These are phyloP conservation scores for Conus betulinus DNA, from an alignment of 1,140 invertebrate genomes.

Conservation along the genomic window DNA sequence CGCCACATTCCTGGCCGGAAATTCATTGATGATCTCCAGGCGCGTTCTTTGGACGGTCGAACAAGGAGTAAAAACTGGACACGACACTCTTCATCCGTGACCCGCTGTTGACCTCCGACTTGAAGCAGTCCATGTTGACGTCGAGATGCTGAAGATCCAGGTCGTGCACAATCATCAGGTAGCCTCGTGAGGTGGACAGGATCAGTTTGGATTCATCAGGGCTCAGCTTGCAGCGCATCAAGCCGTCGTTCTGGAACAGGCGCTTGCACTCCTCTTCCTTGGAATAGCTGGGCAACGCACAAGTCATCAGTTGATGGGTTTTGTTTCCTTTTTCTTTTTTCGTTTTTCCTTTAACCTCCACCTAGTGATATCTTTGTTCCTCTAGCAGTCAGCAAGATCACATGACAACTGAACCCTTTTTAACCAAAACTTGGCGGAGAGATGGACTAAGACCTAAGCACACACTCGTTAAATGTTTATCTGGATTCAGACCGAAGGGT, in stretches of 20 bases:
- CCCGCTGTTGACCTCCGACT: slow-evolving; percentile 83
- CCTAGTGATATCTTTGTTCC: too few relatives aligned
- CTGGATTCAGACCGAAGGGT: too few relatives aligned
- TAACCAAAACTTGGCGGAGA: too few relatives aligned
- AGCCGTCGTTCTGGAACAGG: slow-evolving; percentile 87
- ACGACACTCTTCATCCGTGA: slow-evolving; percentile 23
- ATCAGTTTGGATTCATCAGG: slow-evolving; percentile 91
- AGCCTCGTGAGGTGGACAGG: slow-evolving; percentile 91
- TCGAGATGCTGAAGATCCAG: slow-evolving; percentile 87
- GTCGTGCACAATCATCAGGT: slow-evolving; percentile 92
- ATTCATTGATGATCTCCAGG: slow-evolving; percentile 93
- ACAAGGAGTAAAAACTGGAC: slow-evolving; percentile 58
- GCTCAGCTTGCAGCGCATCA: slow-evolving; percentile 92
- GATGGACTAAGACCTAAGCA: too few relatives aligned
- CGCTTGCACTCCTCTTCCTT: slow-evolving; percentile 86
- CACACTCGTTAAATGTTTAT: too few relatives aligned
- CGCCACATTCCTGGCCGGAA: slow-evolving; percentile 89
- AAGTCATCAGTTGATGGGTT: not conserved
- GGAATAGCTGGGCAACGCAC: slow-evolving; percentile 78
- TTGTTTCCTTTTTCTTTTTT: not conserved
- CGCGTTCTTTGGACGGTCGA: slow-evolving; percentile 85
- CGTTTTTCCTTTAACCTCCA: too few relatives aligned
- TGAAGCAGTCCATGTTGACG: slow-evolving; percentile 89
- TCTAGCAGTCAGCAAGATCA: too few relatives aligned
- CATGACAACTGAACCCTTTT: too few relatives aligned